Conservation (phyloP, 2,797 vertebrate species). For the Coracias cyanogaster region DNA sequence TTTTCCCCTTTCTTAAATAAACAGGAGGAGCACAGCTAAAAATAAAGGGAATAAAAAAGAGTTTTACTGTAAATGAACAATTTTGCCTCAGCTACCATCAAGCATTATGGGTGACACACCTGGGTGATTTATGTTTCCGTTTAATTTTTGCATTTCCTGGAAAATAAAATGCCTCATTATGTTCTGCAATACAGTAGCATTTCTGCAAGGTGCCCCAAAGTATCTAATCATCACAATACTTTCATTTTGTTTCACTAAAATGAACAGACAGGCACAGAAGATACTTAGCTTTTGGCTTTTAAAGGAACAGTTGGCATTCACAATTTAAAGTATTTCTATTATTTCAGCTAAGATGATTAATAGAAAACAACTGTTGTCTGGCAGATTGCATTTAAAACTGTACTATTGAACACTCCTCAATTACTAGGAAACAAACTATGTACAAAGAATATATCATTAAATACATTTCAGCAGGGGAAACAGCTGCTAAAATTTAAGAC, state of each 20-base stretch:
- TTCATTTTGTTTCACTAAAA: constrained; percentile 25
- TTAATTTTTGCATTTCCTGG: constrained; percentile 5
- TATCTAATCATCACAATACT: neutral
- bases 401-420: neutral
- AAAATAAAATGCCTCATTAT: constrained; percentile 49
- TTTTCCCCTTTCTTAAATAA: neutral
- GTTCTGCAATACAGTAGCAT: constrained; percentile 7
- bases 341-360: constrained; percentile 43
- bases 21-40: neutral
- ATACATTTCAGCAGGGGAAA: neutral
- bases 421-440: neutral
- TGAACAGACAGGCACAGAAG: neutral
- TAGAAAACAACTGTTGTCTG: constrained; percentile 25
- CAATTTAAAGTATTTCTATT: constrained; percentile 29
- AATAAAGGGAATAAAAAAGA: neutral
- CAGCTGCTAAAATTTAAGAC: neutral
- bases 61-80: neutral
- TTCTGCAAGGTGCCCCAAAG: neutral
- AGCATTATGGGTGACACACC: neutral
- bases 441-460: neutral
- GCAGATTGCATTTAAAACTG: constrained; percentile 8
- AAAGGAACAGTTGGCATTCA: neutral
- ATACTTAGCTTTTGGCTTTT: constrained; percentile 21
- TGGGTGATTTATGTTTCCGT: constrained; percentile 17
- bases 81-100: constrained; percentile 17